Evolutionary conservation across 1,140 invertebrate genomes (phyloP).

Genomic region (Drusus annulatus): DNA sequence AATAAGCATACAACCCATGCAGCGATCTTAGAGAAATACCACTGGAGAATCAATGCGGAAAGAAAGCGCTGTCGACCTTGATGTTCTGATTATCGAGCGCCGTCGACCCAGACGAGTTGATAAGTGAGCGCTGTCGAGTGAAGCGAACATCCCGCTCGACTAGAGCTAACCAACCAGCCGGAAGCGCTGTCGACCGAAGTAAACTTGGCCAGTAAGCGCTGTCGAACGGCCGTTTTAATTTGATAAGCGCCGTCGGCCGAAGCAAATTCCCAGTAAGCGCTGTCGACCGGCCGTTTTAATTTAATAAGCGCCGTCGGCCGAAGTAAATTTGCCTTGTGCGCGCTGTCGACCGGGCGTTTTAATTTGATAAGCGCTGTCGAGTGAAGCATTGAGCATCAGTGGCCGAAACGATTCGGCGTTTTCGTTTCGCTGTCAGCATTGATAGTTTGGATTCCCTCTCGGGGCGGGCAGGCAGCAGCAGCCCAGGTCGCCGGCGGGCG

Average conservation of each 20-base stretch:
- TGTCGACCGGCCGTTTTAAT: background rate
- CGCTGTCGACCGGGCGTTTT: background rate
- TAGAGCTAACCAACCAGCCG: no score
- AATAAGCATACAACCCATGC: no score
- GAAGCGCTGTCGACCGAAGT: no score
- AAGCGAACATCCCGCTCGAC: no score
- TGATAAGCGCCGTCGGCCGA: background rate
- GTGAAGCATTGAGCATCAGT: no score
- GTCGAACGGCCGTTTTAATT: background rate
- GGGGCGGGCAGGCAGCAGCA: slow-evolving; percentile 7
- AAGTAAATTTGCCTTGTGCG: background rate
- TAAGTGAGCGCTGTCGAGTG: slow-evolving; percentile 1
- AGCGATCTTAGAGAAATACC: no score
- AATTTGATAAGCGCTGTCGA: background rate
- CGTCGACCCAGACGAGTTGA: slow-evolving; percentile 8
- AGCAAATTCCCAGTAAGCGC: no score
- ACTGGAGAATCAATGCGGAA: background rate
- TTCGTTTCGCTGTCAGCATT: no score
- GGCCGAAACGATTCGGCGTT: no score
- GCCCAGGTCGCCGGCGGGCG: slow-evolving; percentile 64
- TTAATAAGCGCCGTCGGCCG: background rate
- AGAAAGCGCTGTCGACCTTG: slow-evolving; percentile 3
- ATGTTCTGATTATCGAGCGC: background rate
- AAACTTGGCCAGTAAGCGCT: background rate
- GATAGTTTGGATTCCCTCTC: background rate